phyloP scores from a whole-genome alignment of 2,113 vertebrate genomes.

The Meriones unguiculatus region DNA sequence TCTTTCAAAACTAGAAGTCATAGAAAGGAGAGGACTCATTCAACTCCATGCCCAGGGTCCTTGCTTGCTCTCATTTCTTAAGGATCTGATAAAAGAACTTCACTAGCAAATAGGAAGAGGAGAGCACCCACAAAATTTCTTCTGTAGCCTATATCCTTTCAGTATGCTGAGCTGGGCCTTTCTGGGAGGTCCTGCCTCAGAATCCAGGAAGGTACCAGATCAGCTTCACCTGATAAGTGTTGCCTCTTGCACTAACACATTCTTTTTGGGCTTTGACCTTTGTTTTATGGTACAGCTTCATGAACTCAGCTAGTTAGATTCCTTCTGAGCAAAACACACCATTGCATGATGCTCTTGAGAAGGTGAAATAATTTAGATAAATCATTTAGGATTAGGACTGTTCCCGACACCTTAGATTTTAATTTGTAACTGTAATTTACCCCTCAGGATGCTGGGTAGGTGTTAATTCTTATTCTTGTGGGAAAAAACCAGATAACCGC shows the following conservation, averaged over 20 bases:
- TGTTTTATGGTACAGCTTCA: neutral
- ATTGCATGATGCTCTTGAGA: neutral
- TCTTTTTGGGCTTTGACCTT: neutral
- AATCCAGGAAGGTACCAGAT: neutral
- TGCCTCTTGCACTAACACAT: neutral
- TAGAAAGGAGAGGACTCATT: neutral
- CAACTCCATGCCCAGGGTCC: neutral
- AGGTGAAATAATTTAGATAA: neutral
- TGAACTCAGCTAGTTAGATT: neutral
- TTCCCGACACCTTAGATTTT: neutral
- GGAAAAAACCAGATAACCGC: neutral
- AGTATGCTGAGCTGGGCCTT: neutral
- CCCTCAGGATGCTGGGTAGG: no score
- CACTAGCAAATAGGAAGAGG: neutral
- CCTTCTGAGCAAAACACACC: neutral
- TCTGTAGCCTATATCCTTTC: neutral
- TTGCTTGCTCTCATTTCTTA: neutral
- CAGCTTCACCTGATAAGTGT: neutral
- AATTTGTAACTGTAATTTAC: slow-evolving; percentile 14
- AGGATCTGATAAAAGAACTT: neutral
- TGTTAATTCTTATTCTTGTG: neutral
- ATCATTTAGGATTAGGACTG: neutral
- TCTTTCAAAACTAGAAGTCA: slow-evolving; percentile 46
- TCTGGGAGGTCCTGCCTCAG: neutral
- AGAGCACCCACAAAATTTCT: neutral